phyloP scores from a whole-genome alignment of 2,797 vertebrate species.

The Melanotaenia trifasciata region DNA sequence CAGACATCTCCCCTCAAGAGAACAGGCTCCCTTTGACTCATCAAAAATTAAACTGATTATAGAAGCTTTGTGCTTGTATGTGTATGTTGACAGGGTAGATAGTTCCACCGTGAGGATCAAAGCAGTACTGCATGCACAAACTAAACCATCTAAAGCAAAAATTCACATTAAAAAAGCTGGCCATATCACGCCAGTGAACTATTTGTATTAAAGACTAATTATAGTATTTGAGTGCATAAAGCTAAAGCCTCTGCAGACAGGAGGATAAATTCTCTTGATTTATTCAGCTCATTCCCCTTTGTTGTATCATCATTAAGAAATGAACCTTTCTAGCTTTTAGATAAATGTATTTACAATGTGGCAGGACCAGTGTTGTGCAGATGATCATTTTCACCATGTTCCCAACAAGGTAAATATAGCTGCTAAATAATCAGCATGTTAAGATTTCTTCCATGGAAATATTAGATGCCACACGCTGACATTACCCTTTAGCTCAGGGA shows the following conservation, averaged over 20 bases:
- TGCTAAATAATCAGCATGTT: neutral
- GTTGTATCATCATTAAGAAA: neutral
- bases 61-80: constrained; percentile 11
- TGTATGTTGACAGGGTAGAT: constrained; percentile 37
- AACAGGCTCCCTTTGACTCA: constrained; percentile 53
- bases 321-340: neutral
- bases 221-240: neutral
- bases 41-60: constrained; percentile 51
- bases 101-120: constrained; percentile 65
- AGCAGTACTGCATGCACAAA: constrained; percentile 48
- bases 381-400: neutral
- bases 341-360: neutral
- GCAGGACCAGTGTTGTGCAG: neutral
- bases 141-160: neutral
- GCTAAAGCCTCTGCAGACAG: neutral
- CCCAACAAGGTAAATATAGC: neutral
- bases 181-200: neutral
- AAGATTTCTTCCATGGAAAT: neutral
- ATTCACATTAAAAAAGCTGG: constrained; percentile 3
- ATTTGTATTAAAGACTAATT: neutral
- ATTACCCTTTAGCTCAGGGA: neutral
- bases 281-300: neutral
- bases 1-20: constrained; percentile 38
- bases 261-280: neutral
- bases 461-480: neutral